phyloP scores from a whole-genome alignment of 1,140 invertebrate species.

The Portunus trituberculatus region DNA sequence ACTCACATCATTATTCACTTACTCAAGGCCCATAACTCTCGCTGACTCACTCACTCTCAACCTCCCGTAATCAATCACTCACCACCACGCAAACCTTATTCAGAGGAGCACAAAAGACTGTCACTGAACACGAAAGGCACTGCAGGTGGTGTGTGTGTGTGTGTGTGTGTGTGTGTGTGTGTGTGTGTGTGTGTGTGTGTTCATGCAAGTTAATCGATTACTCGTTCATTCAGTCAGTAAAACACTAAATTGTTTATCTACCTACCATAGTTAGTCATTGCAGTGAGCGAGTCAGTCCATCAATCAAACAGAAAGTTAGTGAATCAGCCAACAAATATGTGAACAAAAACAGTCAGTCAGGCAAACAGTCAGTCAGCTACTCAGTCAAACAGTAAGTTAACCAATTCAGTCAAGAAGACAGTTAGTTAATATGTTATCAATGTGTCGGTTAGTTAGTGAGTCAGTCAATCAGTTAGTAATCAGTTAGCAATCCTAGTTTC shows the following conservation, averaged over 20 bases:
- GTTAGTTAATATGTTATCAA: background rate
- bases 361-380: background rate
- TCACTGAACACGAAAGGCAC: too few relatives aligned
- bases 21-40: background rate
- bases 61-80: background rate
- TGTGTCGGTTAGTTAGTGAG: background rate
- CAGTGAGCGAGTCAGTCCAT: background rate
- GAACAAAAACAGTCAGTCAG: background rate
- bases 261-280: background rate
- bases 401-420: background rate
- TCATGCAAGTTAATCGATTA: background rate
- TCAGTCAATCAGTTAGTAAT: background rate
- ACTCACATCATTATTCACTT: too few relatives aligned
- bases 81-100: background rate
- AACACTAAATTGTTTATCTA: background rate
- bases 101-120: too few relatives aligned
- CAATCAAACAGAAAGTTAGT: background rate
- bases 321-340: too few relatives aligned
- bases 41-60: background rate
- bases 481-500: too few relatives aligned
- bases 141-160: too few relatives aligned
- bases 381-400: background rate
- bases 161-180: too few relatives aligned
- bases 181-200: too few relatives aligned
- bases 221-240: background rate